These are phyloP conservation scores for Antrozous pallidus DNA, from an alignment of 2,797 vertebrate genomes.

Conservation along the genomic window DNA sequence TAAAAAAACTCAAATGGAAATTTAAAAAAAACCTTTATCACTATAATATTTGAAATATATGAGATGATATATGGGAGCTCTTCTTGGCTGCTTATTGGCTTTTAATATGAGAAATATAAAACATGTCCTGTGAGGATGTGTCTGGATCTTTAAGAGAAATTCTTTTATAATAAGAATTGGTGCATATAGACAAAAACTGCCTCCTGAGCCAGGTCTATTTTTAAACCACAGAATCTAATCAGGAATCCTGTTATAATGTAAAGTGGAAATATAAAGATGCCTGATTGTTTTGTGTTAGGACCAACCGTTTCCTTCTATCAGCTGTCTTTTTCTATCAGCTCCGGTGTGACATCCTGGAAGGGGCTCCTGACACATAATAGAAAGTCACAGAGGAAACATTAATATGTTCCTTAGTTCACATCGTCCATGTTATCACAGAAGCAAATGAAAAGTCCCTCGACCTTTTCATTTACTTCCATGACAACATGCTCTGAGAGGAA, in stretches of 20 bases:
- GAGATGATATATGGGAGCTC: background rate
- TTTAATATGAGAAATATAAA: background rate
- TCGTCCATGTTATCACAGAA: constrained; percentile 78
- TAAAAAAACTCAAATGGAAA: background rate
- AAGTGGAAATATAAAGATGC: constrained; percentile 84
- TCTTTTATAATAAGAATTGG: constrained; percentile 47
- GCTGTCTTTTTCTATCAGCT: constrained; percentile 84
- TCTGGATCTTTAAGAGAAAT: constrained; percentile 19
- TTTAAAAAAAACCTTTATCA: background rate
- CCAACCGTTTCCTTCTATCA: constrained; percentile 81
- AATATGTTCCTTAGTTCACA: constrained; percentile 82
- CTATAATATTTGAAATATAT: background rate
- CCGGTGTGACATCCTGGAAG: constrained; percentile 78
- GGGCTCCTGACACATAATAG: constrained; percentile 82
- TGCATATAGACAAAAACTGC: constrained; percentile 36
- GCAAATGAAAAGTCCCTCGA: constrained; percentile 83
- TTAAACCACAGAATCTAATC: constrained; percentile 81
- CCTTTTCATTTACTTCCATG: constrained; percentile 83
- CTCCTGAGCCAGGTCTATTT: constrained; percentile 70
- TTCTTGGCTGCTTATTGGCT: background rate
- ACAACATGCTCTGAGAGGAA: constrained; percentile 78
- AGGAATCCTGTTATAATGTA: constrained; percentile 80
- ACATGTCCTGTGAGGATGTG: background rate
- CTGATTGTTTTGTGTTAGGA: constrained; percentile 84
- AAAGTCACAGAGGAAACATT: constrained; percentile 81